Percentiles rank a stretch among this genome's conserved stretches.
phyloP scores from a whole-genome alignment of 1,140 invertebrate genomes.

The Lamellibrachia luymesi region DNA sequence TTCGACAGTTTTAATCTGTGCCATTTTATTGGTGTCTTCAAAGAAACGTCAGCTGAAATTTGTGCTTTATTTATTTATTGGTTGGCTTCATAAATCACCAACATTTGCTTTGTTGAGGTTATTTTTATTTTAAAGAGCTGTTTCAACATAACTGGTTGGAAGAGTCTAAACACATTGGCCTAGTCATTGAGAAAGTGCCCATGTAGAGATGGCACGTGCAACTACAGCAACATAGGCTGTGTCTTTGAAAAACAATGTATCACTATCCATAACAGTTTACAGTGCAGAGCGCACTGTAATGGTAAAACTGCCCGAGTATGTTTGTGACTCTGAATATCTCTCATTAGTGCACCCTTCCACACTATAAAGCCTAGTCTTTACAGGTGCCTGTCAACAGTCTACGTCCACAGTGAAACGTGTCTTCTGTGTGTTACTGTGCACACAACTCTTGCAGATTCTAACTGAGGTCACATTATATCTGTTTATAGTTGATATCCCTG shows the following conservation, averaged over 20 bases:
- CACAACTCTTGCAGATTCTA: no score
- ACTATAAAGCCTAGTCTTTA: no score
- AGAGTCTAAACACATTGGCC: not conserved
- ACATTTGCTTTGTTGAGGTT: not conserved
- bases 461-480: not conserved
- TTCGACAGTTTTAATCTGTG: not conserved
- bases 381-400: no score
- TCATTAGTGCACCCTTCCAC: no score
- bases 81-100: not conserved
- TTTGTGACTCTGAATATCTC: no score
- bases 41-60: not conserved
- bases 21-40: not conserved
- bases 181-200: not conserved
- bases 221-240: not conserved
- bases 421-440: no score
- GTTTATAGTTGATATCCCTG: not conserved
- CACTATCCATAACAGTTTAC: no score
- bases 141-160: not conserved
- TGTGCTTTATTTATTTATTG: not conserved
- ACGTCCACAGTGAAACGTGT: no score
- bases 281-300: not conserved
- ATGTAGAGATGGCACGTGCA: not conserved
- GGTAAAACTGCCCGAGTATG: not conserved
- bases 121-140: not conserved
- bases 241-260: not conserved